Conservation (phyloP, 2,888 invertebrate species). For the Dorcus hopei region DNA sequence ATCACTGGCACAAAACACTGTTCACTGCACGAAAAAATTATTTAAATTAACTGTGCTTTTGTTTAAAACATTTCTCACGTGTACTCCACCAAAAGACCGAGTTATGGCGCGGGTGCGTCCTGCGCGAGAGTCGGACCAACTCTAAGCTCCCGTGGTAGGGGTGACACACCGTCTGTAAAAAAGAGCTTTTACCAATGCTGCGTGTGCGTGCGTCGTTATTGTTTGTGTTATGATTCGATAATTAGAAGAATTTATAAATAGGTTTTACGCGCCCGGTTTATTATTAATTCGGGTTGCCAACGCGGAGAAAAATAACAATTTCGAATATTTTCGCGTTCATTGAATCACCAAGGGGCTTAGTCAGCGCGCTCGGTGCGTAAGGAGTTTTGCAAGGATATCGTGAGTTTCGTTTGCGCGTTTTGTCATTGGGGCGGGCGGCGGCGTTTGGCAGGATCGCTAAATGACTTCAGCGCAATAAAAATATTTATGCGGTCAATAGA, state of each 20-base stretch:
- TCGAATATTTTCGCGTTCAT: not conserved
- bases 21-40: not conserved
- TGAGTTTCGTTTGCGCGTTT: not conserved
- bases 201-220: conserved; percentile 9
- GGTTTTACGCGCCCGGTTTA: not conserved
- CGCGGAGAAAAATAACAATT: not conserved
- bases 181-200: conserved; percentile 5
- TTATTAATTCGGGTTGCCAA: not conserved
- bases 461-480: conserved; percentile 6
- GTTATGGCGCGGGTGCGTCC: no score
- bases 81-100: conserved; percentile 1
- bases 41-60: not conserved
- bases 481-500: not conserved
- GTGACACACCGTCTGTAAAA: conserved; percentile 12
- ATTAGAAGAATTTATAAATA: conserved; percentile 14
- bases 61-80: conserved; percentile 11
- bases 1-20: conserved; percentile 1
- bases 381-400: not conserved
- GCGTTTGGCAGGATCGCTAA: not conserved
- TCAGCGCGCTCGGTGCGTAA: conserved; percentile 3
- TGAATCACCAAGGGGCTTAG: not conserved
- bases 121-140: no score
- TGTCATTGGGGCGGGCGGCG: not conserved
- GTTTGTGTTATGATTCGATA: conserved; percentile 20
- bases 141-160: conserved; percentile 5